A percentile compares a stretch with the other conserved stretches of the same genome.
Conservation (phyloP, 2,888 invertebrate genomes). For the Sarcophaga variegata region DNA sequence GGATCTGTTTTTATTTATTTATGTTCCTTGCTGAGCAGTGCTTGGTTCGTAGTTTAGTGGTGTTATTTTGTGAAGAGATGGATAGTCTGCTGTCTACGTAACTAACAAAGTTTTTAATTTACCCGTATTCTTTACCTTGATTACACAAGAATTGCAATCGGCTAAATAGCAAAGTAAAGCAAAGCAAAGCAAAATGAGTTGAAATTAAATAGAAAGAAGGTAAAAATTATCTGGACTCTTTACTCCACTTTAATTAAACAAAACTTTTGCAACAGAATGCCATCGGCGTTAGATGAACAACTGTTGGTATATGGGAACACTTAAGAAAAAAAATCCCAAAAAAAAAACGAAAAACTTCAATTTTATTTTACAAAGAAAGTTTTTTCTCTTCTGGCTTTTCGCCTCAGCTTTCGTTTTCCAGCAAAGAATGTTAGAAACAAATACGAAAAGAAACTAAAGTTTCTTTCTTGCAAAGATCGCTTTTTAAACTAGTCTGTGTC, state of each 20-base stretch:
- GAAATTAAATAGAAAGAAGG: not conserved
- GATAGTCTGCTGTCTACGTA: conserved; percentile 8
- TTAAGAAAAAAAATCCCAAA: not conserved
- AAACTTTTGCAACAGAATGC: conserved; percentile 46
- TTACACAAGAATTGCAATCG: conserved; percentile 36
- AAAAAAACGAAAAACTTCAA: conserved; percentile 22
- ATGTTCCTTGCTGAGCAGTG: not conserved
- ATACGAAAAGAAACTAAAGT: conserved; percentile 17
- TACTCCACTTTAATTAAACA: conserved; percentile 60
- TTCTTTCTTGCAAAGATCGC: conserved; percentile 33
- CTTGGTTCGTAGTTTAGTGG: no score
- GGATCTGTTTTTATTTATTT: not conserved
- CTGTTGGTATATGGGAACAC: not conserved
- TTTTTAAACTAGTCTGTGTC: conserved; percentile 48
- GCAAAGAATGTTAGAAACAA: not conserved
- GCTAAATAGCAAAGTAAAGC: not conserved
- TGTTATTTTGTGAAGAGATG: not conserved
- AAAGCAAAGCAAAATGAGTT: not conserved
- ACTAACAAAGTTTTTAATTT: conserved; percentile 37
- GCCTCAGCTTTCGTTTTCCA: not conserved
- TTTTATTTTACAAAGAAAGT: not conserved
- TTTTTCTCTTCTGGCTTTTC: not conserved
- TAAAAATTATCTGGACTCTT: conserved; percentile 54
- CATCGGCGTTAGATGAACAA: conserved; percentile 31
- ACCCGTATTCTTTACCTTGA: conserved; percentile 47